A percentile compares a stretch with the other conserved stretches of the same genome.
phyloP scores from a whole-genome alignment of 2,797 vertebrate species.

The Dallia pectoralis region DNA sequence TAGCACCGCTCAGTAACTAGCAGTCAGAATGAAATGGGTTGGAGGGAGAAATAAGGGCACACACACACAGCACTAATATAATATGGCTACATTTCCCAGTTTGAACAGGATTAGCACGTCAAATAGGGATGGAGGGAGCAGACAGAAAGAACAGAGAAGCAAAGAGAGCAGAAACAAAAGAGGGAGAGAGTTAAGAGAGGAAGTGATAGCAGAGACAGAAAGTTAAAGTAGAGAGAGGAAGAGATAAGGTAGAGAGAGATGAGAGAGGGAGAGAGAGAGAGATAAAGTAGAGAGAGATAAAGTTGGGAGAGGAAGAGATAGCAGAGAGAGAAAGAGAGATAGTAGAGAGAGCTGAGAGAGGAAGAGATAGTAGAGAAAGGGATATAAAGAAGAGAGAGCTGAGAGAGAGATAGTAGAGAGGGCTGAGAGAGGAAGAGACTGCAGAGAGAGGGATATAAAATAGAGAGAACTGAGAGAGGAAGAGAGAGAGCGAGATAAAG shows the following conservation, averaged over 20 bases:
- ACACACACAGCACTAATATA: conserved; percentile 9
- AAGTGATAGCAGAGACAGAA: conserved; percentile 36
- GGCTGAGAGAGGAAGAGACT: conserved; percentile 38
- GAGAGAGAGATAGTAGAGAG: conserved; percentile 10
- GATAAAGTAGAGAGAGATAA: conserved; percentile 14
- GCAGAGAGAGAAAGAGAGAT: conserved; percentile 26
- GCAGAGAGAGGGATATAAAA: conserved; percentile 33
- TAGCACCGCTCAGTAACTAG: conserved; percentile 4
- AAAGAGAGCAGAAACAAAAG: conserved; percentile 45
- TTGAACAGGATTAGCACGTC: conserved; percentile 63
- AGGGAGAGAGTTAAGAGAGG: conserved; percentile 9
- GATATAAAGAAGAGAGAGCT: conserved; percentile 15
- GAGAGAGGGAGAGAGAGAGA: conserved; percentile 24
- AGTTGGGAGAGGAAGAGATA: conserved; percentile 31
- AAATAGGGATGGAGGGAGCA: conserved; percentile 1
- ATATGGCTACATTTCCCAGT: conserved; percentile 46
- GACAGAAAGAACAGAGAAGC: conserved; percentile 34
- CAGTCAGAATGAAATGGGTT: neutral
- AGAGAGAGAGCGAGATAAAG: conserved; percentile 38
- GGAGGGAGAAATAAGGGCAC: conserved; percentile 1
- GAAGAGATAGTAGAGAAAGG: conserved; percentile 30
- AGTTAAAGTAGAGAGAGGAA: conserved; percentile 36
- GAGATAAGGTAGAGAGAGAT: conserved; percentile 29
- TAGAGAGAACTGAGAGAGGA: conserved; percentile 20
- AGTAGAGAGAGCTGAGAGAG: conserved; percentile 31